These are phyloP conservation scores for Epicampocera succincta DNA, from an alignment of 2,888 invertebrate species.

Conservation along the genomic window DNA sequence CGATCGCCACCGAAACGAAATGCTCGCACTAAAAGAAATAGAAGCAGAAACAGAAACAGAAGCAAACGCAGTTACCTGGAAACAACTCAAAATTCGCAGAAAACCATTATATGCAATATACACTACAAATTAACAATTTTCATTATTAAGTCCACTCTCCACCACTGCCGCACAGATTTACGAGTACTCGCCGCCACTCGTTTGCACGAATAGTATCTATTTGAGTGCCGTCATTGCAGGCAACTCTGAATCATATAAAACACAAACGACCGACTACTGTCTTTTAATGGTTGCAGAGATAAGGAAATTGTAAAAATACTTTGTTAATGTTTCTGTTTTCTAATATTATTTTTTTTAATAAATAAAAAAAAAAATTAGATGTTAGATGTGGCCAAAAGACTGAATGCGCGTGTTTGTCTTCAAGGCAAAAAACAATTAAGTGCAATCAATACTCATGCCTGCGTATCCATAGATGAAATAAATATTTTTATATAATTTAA, in stretches of 20 bases:
- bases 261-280: slow-evolving; percentile 32
- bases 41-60: slow-evolving; percentile 2
- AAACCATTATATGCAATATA: slow-evolving; percentile 67
- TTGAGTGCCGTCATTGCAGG: slow-evolving; percentile 34
- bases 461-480: slow-evolving; percentile 55
- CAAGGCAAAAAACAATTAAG: slow-evolving; percentile 68
- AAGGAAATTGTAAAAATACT: slow-evolving; percentile 69
- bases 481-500: slow-evolving; percentile 46
- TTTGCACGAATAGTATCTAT: slow-evolving; percentile 50
- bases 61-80: slow-evolving; percentile 60
- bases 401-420: slow-evolving; percentile 61
- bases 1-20: slow-evolving; percentile 26
- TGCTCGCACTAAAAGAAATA: no score
- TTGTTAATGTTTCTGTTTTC: slow-evolving; percentile 53
- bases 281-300: slow-evolving; percentile 54
- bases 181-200: slow-evolving; percentile 3
- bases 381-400: slow-evolving; percentile 17
- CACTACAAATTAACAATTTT: slow-evolving; percentile 67
- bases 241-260: slow-evolving; percentile 41
- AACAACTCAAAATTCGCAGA: slow-evolving; percentile 64
- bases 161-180: slow-evolving; percentile 22
- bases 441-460: slow-evolving; percentile 58
- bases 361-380: slow-evolving; percentile 22
- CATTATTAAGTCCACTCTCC: slow-evolving; percentile 61
- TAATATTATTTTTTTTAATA: slow-evolving; percentile 10